These are phyloP conservation scores for Drosophila lowei DNA, from an alignment of 1,140 invertebrate genomes.

Conservation along the genomic window DNA sequence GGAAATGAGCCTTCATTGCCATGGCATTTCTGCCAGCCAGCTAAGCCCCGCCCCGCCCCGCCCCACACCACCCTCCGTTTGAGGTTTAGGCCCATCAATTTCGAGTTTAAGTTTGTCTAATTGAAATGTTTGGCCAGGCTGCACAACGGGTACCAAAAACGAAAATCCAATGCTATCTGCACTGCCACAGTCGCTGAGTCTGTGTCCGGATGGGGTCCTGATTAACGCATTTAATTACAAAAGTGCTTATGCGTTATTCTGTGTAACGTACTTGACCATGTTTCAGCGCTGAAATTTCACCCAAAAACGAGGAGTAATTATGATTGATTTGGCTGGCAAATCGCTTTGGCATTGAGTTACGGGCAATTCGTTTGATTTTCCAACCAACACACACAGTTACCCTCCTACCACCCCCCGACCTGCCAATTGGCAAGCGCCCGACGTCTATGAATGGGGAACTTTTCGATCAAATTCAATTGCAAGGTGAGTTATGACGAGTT, in stretches of 20 bases:
- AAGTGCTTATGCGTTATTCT: conserved; percentile 76
- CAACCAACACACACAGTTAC: too few species aligned
- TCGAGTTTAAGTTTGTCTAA: conserved; percentile 76
- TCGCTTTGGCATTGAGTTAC: conserved; percentile 35
- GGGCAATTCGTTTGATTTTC: conserved; percentile 57
- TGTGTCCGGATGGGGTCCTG: not conserved
- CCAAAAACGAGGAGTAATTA: conserved; percentile 55
- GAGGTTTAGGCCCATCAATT: conserved; percentile 64
- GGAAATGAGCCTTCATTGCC: conserved; percentile 77
- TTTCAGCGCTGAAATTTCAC: conserved; percentile 2
- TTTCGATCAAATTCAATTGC: conserved; percentile 31
- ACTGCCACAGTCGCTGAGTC: conserved; percentile 2
- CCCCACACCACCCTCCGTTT: conserved; percentile 11
- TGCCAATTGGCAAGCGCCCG: not conserved
- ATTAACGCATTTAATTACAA: conserved; percentile 78
- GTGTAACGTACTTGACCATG: conserved; percentile 57
- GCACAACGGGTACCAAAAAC: conserved; percentile 34
- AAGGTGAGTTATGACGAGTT: conserved; percentile 17
- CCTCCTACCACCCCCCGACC: too few species aligned
- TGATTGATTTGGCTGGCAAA: conserved; percentile 64
- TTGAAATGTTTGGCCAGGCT: conserved; percentile 70
- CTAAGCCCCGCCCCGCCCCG: conserved; percentile 1
- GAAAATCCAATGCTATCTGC: conserved; percentile 15
- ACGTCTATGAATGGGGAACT: conserved; percentile 2
- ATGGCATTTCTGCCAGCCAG: conserved; percentile 46